A percentile compares a stretch with the other conserved stretches of the same genome.
Conservation (phyloP, 2,888 invertebrate genomes). For the Coronaproctus castanopsis region DNA sequence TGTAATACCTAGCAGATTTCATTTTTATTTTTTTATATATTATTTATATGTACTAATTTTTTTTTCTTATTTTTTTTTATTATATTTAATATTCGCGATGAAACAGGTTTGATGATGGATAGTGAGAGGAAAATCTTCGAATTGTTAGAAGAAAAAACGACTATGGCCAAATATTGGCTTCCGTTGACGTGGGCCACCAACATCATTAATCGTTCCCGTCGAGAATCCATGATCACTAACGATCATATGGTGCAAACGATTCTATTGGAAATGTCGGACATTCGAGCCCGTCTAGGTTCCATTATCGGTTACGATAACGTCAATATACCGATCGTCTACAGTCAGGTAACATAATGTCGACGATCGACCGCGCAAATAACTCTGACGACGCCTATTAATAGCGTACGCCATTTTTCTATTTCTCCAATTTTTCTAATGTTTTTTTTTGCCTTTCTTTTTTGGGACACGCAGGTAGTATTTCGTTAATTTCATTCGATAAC, state of each 20-base stretch:
- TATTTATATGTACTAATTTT: no score
- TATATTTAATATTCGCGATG: no score
- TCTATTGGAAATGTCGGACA: slow-evolving; percentile 71
- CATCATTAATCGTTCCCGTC: slow-evolving; percentile 68
- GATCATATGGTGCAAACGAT: slow-evolving; percentile 86
- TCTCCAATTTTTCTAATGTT: neutral
- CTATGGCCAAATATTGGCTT: slow-evolving; percentile 86
- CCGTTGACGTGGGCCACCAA: slow-evolving; percentile 83
- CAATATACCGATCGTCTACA: slow-evolving; percentile 77
- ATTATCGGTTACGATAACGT: slow-evolving; percentile 80
- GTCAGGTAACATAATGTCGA: slow-evolving; percentile 46
- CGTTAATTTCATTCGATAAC: no score
- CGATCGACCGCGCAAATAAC: neutral
- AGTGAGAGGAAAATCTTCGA: slow-evolving; percentile 81
- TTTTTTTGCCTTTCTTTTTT: neutral
- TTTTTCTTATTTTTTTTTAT: no score
- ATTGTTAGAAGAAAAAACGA: slow-evolving; percentile 69
- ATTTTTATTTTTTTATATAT: no score
- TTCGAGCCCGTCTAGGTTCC: slow-evolving; percentile 59
- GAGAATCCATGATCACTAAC: slow-evolving; percentile 61
- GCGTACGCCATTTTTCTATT: slow-evolving; percentile 3
- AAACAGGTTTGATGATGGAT: slow-evolving; percentile 66
- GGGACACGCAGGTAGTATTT: slow-evolving; percentile 1
- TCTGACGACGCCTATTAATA: neutral
- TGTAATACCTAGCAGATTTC: no score